Base-by-base conservation (phyloP, 2,113 vertebrate species). In the Trichomycterus rosablanca region DNA sequence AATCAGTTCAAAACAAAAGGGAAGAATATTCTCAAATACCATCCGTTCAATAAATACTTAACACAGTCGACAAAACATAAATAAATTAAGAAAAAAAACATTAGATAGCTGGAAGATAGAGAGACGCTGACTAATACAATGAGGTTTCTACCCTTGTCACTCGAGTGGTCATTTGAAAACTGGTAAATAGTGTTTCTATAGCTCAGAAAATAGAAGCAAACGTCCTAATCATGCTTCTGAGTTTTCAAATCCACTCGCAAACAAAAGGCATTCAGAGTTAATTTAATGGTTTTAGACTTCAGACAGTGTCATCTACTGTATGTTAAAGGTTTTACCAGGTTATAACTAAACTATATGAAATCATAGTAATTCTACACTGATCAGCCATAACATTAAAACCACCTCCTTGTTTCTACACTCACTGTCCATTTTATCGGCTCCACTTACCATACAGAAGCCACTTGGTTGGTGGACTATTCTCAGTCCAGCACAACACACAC, bases 21-120 rank as follows among this genome's bases (percentile, higher is more conserved):
- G 62, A 51, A 57, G 44, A 24, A 5, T 43, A 30, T 45, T 34
- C 45, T 50, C 81, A 84, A 90, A 89, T 85, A 88, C 89, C 16
- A 24, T 52, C n/a, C n/a, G 40, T 67, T 70, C 46, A 74, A 74
- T 75, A 72, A 74, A 72, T 73, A 75, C 57, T 73, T 59, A 80
- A 74, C 75, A 74, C 80, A 80, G 78, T 81, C 76, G 77, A 82
- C 75, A 80, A 76, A 83, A 83, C 76, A 65, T 79, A 84, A 82
- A 83, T 81, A 79, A 73, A 7, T 46, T 81, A 64, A 24, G 9
- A 4, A n/a, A 40, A 20, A 45, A 78, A 79, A 74, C 73, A 76
- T 76, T 80, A 81, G 80, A 78, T 80, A 39, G 23, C n/a, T 61
- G 24, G 37, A 55, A 46, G 39, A 39, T 52, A 22, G 30, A 46